Evolutionary conservation across 2,888 invertebrate species (phyloP), one percentile per base, ranked within the genome.

Genomic region (Napeogenes inachia): DNA sequence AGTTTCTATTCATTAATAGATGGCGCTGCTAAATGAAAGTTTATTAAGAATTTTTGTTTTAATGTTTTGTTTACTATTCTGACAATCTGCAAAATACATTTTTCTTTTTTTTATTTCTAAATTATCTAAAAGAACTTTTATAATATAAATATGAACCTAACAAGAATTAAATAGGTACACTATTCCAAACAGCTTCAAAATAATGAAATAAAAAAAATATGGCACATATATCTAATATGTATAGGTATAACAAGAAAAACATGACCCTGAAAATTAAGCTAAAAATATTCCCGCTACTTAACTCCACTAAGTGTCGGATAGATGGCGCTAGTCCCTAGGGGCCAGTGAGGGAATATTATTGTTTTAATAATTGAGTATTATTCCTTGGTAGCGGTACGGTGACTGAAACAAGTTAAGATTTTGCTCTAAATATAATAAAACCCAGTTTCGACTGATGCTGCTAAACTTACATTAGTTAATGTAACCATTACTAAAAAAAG

Each of bases 361-460:
- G 78, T 78, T 75, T 85, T 84, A 87, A 87, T 87, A 87, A 87
- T 87, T 87, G 85, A 87, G 78, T 81, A 87, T 86, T 80, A 85
- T 82, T 74, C 77, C 75, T 78, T 77, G 75, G 75, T 74, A 74
- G 64, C 62, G 57, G 72, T 79, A 82, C 79, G 70, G 50, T 57
- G 53, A 53, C 57, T 61, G 62, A 59, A 71, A 53, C 65, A 79
- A 71, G 76, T 83, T 76, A 66, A 45, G 65, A 30, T 50, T 30
- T 35, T 30, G 10, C 8, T 30, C n/a, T 50, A 21, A 50, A 30
- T 30, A 50, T 12, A 30, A 47, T 0, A 3, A n/a, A n/a, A 13
- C 47, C 12, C 3, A 13, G 2, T 13, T 13, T n/a, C 2, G n/a
- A 46, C n/a, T 13, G n/a, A 46, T 4, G 10, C 13, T 46, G 4